Evolutionary conservation across 1,140 invertebrate species (phyloP), one percentile per base, ranked within the genome.

Genomic region (Microvelia longipes): DNA sequence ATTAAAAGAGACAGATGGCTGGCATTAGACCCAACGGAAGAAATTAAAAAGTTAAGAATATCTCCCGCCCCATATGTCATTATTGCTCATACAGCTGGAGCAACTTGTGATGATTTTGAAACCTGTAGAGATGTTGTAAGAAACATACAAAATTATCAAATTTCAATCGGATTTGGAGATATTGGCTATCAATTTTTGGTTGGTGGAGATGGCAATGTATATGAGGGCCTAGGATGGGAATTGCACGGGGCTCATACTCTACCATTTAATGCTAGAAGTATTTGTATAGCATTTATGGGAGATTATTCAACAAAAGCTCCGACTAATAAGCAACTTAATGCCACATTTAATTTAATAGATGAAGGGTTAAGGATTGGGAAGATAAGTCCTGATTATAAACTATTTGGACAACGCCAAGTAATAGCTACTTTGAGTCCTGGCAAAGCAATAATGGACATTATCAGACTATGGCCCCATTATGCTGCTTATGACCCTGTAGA

Each of bases 141-240:
- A 19, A 50, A 50, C 35, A 50, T 19, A 11, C 35, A 50, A 19
- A 50, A 19, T 19, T 50, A 50, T 19, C 35, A 50, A 5, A 50
- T 50, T 50, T 50, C 35, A 11, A 50, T 50, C 19, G 35, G 35
- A 11, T 50, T 50, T 19, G 35, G 35, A 5, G 35, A 50, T 19
- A 50, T 50, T 11, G 35, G 35, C 5, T 50, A 50, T 50, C 5
- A 19, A 11, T 50, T 50, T 19, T 19, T 50, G 15, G 82, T 91
- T 5, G 91, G 91, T 1, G 88, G 88, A 15, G 89, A 93, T 70
- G 90, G 89, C 1, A 81, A 83, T 15, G 85, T 85, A 5, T 93
- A 91, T 74, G 85, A 87, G 71, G 91, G 89, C 0, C 82, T 90
- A 27, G 89, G 89, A 72, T 69, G 80, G 84, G 80, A 83, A 24